Percentiles rank a stretch among this genome's conserved stretches.
phyloP scores from a whole-genome alignment of 2,888 invertebrate species.

The Diaprepes abbreviatus region DNA sequence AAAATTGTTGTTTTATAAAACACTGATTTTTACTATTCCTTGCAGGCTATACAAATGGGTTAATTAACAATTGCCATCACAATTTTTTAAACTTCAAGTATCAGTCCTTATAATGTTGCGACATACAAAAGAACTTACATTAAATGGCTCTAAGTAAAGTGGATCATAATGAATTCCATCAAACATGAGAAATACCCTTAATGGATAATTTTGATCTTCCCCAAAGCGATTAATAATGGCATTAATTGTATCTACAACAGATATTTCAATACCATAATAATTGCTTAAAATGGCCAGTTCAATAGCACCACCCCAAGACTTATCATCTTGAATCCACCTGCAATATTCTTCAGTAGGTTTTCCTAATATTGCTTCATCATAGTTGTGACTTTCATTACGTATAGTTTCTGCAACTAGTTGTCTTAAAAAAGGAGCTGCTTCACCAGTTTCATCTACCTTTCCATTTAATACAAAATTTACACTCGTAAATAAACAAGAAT shows the following conservation, averaged over 20 bases:
- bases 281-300: conserved; percentile 90
- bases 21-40: too few relatives aligned
- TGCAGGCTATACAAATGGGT: too few relatives aligned
- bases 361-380: conserved; percentile 87
- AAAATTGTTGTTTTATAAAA: too few relatives aligned
- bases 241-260: conserved; percentile 92
- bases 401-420: conserved; percentile 90
- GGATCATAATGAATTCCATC: conserved; percentile 98
- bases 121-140: conserved; percentile 78
- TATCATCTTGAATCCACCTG: conserved; percentile 88
- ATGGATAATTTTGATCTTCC: conserved; percentile 88
- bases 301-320: conserved; percentile 97
- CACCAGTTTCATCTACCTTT: conserved; percentile 81
- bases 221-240: conserved; percentile 93
- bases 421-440: conserved; percentile 83
- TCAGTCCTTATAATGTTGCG: too few relatives aligned
- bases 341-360: conserved; percentile 89
- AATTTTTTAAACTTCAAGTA: too few relatives aligned
- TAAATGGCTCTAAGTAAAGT: conserved; percentile 84
- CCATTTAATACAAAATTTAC: conserved; percentile 83
- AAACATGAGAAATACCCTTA: conserved; percentile 89
- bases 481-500: conserved; percentile 96
- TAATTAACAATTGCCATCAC: too few relatives aligned
- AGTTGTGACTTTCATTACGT: conserved; percentile 80
- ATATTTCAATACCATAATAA: conserved; percentile 92